Evolutionary conservation across 1,140 invertebrate genomes (phyloP).

Genomic region (Armadillidium nasatum): DNA sequence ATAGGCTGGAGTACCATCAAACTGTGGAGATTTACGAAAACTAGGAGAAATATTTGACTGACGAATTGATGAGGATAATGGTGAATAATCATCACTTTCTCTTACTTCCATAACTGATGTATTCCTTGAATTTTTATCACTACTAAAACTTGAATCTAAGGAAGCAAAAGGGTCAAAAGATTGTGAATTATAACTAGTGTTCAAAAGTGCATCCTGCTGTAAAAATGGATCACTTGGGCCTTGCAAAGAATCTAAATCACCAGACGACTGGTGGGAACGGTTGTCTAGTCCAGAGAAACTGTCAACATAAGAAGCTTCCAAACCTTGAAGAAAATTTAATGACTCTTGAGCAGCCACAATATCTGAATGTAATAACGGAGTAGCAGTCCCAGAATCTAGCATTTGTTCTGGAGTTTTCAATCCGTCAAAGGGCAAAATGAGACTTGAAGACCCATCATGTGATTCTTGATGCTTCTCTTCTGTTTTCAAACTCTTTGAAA

Average conservation of each 20-base stretch:
- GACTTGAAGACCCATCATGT: constrained; percentile 54
- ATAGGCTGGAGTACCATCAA: constrained; percentile 50
- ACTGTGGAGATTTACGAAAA: not conserved
- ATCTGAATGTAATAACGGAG: constrained; percentile 52
- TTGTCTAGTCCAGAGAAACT: constrained; percentile 47
- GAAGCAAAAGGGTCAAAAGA: constrained; percentile 49
- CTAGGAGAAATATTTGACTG: not conserved
- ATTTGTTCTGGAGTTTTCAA: not conserved
- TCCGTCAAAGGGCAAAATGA: not conserved
- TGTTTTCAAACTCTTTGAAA: not conserved
- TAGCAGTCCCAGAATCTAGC: constrained; percentile 22
- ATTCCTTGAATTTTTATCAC: not conserved
- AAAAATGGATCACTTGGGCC: constrained; percentile 47
- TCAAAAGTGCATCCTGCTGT: constrained; percentile 56
- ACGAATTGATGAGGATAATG: not conserved
- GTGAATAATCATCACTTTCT: not conserved
- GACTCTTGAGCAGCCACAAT: constrained; percentile 68
- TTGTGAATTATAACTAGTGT: constrained; percentile 55
- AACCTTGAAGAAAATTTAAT: constrained; percentile 65
- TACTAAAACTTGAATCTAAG: not conserved
- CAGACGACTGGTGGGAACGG: constrained; percentile 44
- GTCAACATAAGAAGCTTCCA: constrained; percentile 55
- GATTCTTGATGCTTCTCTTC: constrained; percentile 55
- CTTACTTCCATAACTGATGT: not conserved
- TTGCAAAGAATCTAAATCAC: constrained; percentile 48